These are phyloP conservation scores for Amorpha juglandis DNA, from an alignment of 2,888 invertebrate genomes.

Conservation along the genomic window DNA sequence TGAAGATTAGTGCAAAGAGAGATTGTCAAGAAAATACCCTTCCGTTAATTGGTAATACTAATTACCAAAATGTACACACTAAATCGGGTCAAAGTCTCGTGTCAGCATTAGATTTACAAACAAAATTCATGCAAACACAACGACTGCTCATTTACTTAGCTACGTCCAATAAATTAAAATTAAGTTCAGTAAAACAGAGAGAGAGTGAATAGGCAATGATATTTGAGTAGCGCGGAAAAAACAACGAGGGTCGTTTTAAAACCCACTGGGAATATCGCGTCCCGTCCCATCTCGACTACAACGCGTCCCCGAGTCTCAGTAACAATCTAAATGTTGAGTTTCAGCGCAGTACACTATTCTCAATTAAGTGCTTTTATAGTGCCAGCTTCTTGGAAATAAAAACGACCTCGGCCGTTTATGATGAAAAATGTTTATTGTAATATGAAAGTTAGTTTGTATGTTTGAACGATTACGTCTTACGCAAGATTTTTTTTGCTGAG, in stretches of 20 bases:
- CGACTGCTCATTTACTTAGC: constrained; percentile 61
- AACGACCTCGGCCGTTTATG: constrained; percentile 11
- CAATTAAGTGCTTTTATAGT: constrained; percentile 17
- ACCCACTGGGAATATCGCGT: constrained; percentile 73
- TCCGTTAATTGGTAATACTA: too few species aligned
- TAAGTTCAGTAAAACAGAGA: constrained; percentile 67
- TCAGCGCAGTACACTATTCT: constrained; percentile 43
- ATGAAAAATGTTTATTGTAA: constrained; percentile 5
- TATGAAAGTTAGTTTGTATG: constrained; percentile 9
- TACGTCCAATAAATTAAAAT: constrained; percentile 68
- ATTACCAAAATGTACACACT: not conserved
- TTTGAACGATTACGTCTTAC: not conserved
- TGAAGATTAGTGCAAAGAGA: too few species aligned
- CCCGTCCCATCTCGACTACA: constrained; percentile 62
- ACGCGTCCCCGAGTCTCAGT: constrained; percentile 63
- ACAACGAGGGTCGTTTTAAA: constrained; percentile 70
- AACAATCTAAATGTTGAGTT: constrained; percentile 49
- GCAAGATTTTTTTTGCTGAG: too few species aligned
- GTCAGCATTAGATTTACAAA: not conserved
- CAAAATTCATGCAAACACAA: constrained; percentile 45
- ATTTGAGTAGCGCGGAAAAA: constrained; percentile 75
- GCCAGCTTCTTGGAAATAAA: constrained; percentile 2
- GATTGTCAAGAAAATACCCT: too few species aligned
- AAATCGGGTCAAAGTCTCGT: not conserved
- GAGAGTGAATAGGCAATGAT: constrained; percentile 69